Percentiles rank a stretch among this genome's conserved stretches.
phyloP scores from a whole-genome alignment of 2,888 invertebrate genomes.

The Cephus runcator region DNA sequence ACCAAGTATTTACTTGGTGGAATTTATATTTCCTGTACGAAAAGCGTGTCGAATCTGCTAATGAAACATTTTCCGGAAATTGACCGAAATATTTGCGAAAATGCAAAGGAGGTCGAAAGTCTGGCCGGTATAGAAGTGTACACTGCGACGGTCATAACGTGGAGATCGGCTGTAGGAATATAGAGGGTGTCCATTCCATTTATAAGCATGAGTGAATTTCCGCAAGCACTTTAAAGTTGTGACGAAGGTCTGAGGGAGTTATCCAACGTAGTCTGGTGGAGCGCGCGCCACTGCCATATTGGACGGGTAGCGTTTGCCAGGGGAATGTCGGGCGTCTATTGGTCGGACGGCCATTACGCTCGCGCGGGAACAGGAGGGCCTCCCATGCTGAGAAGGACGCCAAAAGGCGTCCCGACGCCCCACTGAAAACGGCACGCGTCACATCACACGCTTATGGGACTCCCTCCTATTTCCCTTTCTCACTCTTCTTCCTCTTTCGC shows the following conservation, averaged over 20 bases:
- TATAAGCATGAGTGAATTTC: slow-evolving; percentile 5
- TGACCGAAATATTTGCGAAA: no score
- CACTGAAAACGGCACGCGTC: slow-evolving; percentile 62
- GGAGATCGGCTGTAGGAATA: no score
- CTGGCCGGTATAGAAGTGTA: neutral
- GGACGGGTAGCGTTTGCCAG: slow-evolving; percentile 40
- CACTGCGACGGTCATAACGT: neutral
- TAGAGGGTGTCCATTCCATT: slow-evolving; percentile 1
- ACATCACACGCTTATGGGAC: slow-evolving; percentile 44
- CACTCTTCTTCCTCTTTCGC: slow-evolving; percentile 15
- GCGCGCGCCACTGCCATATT: slow-evolving; percentile 59
- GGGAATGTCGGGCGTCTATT: slow-evolving; percentile 34
- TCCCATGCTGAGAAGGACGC: slow-evolving; percentile 37
- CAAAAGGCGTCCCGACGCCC: slow-evolving; percentile 55
- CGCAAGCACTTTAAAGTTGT: slow-evolving; percentile 22
- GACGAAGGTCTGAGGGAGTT: slow-evolving; percentile 3
- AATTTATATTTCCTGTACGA: no score
- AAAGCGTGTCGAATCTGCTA: no score
- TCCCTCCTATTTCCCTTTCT: slow-evolving; percentile 22
- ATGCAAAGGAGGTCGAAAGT: no score
- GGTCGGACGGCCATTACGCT: slow-evolving; percentile 45
- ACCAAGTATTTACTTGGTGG: no score
- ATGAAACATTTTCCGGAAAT: no score
- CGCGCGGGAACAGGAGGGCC: slow-evolving; percentile 43
- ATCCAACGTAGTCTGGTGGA: slow-evolving; percentile 27